Conservation (phyloP, 2,797 vertebrate species). For the Benthosema pterotum region DNA sequence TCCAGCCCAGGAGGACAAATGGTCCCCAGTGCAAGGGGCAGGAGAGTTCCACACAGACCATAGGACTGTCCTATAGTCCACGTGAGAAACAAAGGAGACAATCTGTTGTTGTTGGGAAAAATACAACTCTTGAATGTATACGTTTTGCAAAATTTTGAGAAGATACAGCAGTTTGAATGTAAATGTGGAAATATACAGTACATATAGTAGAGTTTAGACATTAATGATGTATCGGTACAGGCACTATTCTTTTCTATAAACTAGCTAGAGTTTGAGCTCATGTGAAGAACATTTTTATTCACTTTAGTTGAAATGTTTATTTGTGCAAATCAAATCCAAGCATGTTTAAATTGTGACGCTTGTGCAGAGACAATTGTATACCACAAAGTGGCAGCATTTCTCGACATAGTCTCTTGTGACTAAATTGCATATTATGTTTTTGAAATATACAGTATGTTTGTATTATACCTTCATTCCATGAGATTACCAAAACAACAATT, state of each 20-base stretch:
- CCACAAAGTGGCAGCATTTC: constrained; percentile 46
- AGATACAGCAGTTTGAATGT: background rate
- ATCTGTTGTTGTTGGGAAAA: too few species aligned
- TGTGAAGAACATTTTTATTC: background rate
- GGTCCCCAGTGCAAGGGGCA: constrained; percentile 39
- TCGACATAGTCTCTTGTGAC: background rate
- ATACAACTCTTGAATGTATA: background rate
- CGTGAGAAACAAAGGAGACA: too few species aligned
- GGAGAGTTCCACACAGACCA: constrained; percentile 37
- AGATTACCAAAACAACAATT: background rate
- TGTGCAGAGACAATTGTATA: background rate
- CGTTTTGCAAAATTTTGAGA: background rate
- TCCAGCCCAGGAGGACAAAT: constrained; percentile 18
- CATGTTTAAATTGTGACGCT: too few species aligned
- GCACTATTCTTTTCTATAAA: too few species aligned
- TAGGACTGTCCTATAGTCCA: constrained; percentile 25
- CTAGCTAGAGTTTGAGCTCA: too few species aligned
- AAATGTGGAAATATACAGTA: background rate
- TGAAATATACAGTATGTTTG: too few species aligned
- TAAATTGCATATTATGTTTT: background rate
- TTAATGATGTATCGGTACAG: too few species aligned
- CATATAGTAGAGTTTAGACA: too few species aligned
- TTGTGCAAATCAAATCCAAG: background rate
- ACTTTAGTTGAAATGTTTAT: background rate
- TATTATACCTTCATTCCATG: background rate